Evolutionary conservation across 2,888 invertebrate species (phyloP).

Genomic region (Xestia rhomboidea): DNA sequence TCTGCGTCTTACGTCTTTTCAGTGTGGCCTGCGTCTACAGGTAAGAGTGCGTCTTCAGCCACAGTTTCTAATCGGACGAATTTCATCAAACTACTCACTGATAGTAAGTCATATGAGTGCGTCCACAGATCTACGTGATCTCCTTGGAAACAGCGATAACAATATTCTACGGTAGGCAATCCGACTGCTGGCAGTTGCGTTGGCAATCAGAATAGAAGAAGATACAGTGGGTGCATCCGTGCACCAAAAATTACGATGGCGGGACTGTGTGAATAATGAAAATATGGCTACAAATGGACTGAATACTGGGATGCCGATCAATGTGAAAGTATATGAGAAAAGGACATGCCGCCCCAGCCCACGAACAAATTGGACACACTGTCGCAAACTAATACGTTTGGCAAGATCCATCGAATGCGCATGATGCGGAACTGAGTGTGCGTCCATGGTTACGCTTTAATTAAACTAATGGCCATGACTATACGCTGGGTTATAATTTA

Average conservation of each 20-base stretch:
- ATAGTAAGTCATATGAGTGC: too few relatives aligned
- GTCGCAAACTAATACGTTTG: neutral
- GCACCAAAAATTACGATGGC: neutral
- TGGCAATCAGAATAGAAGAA: neutral
- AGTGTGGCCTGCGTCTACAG: too few relatives aligned
- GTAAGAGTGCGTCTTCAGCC: too few relatives aligned
- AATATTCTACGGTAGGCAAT: too few relatives aligned
- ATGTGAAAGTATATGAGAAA: neutral
- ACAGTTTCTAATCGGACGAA: too few relatives aligned
- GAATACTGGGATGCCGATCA: neutral
- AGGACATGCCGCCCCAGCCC: neutral
- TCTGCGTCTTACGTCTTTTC: too few relatives aligned
- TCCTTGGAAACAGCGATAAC: too few relatives aligned
- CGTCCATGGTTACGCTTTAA: slow-evolving; percentile 1
- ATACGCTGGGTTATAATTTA: slow-evolving; percentile 3
- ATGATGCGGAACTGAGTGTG: neutral
- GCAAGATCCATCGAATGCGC: neutral
- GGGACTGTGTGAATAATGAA: neutral
- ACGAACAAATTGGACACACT: neutral
- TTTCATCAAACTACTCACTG: too few relatives aligned
- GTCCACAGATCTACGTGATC: too few relatives aligned
- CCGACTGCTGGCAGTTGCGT: too few relatives aligned
- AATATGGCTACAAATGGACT: neutral
- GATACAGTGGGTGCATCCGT: neutral
- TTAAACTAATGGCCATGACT: neutral